phyloP scores from a whole-genome alignment of 2,888 invertebrate genomes.

The Trimorus sp. region DNA sequence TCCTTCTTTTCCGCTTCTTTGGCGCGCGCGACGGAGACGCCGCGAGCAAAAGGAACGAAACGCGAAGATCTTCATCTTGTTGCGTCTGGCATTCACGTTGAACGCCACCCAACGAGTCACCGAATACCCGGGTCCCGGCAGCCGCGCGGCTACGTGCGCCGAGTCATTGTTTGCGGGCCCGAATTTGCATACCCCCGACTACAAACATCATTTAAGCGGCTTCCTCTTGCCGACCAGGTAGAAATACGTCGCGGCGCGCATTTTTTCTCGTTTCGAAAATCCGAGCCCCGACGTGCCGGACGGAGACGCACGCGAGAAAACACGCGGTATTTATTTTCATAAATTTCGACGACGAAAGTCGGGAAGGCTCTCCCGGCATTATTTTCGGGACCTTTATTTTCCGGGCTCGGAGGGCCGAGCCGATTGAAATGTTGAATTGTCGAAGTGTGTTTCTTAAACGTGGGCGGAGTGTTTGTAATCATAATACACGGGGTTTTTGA shows the following conservation, averaged over 20 bases:
- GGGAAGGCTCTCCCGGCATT: constrained; percentile 3
- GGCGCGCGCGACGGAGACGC: constrained; percentile 62
- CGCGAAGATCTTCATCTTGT: constrained; percentile 63
- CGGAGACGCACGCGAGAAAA: not conserved
- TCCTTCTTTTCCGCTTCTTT: constrained; percentile 66
- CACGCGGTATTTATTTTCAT: constrained; percentile 37
- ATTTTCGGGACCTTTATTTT: constrained; percentile 37
- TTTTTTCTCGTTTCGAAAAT: constrained; percentile 27
- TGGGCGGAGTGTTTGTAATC: constrained; percentile 43
- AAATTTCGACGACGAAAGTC: constrained; percentile 24
- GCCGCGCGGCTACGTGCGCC: constrained; percentile 57
- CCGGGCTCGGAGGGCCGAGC: not conserved
- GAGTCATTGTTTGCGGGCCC: constrained; percentile 67
- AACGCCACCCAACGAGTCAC: constrained; percentile 73
- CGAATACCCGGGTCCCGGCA: constrained; percentile 52
- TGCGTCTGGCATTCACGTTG: constrained; percentile 73
- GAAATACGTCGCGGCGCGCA: constrained; percentile 11
- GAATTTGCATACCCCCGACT: constrained; percentile 75
- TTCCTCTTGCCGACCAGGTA: constrained; percentile 37
- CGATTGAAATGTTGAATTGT: constrained; percentile 28
- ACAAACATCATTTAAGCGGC: constrained; percentile 71
- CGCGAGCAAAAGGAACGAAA: constrained; percentile 49
- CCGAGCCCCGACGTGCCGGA: not conserved
- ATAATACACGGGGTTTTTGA: constrained; percentile 30
- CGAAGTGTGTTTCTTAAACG: constrained; percentile 24